A percentile compares a stretch with the other conserved stretches of the same genome.
phyloP scores from a whole-genome alignment of 2,888 invertebrate species.

The Lasioglossum leucozonium region DNA sequence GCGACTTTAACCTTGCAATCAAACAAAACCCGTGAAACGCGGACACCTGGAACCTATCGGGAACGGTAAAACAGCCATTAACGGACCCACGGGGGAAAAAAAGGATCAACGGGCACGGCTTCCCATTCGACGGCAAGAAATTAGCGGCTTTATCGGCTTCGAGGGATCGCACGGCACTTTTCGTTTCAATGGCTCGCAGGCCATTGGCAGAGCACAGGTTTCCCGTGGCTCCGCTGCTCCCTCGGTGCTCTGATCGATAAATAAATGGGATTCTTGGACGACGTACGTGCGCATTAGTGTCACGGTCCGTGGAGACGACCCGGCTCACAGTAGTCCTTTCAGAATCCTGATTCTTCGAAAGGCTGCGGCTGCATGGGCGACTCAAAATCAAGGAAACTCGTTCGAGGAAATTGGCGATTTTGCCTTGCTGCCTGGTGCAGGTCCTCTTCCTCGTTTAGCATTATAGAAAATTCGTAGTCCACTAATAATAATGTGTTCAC shows the following conservation, averaged over 20 bases:
- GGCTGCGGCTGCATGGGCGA: background rate
- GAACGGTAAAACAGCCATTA: slow-evolving; percentile 52
- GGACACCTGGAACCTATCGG: slow-evolving; percentile 16
- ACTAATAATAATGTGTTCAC: too few relatives aligned
- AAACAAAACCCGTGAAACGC: slow-evolving; percentile 30
- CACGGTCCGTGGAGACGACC: background rate
- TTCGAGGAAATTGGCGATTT: too few relatives aligned
- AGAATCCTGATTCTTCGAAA: background rate
- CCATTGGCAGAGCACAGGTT: background rate
- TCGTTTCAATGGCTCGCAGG: background rate
- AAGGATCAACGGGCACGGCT: slow-evolving; percentile 10
- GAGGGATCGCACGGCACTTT: slow-evolving; percentile 23
- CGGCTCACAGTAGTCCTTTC: background rate
- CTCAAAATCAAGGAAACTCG: background rate
- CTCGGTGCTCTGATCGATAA: background rate
- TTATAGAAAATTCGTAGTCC: too few relatives aligned
- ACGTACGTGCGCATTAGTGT: background rate
- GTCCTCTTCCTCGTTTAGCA: too few relatives aligned
- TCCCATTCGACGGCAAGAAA: slow-evolving; percentile 33
- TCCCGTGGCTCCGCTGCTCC: background rate
- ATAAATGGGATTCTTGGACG: background rate
- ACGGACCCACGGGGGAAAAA: background rate
- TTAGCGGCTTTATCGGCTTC: slow-evolving; percentile 20
- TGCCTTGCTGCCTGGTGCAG: too few relatives aligned
- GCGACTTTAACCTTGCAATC: slow-evolving; percentile 22